Conservation (phyloP, 23 tunicate species). For the Trididemnum clinides region DNA sequence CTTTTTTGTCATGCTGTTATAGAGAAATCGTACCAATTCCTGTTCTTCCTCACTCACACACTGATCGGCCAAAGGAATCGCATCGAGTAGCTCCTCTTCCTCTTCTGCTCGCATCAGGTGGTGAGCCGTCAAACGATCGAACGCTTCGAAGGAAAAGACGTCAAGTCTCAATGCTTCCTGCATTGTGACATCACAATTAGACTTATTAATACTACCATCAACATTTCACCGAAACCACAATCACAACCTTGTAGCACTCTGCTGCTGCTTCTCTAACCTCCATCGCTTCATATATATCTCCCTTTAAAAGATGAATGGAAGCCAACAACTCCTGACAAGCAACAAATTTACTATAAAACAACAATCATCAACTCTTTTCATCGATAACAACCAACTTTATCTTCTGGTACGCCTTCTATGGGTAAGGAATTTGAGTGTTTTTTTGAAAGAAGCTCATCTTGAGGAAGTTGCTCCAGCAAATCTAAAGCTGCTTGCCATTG, state of each 20-base stretch:
- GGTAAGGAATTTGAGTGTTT: slow-evolving; percentile 16
- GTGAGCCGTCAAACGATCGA: slow-evolving; percentile 62
- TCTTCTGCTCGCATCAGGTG: slow-evolving; percentile 80
- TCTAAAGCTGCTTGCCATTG: slow-evolving; percentile 82
- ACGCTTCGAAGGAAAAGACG: slow-evolving; percentile 85
- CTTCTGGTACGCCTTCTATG: slow-evolving; percentile 70
- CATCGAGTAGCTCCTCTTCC: slow-evolving; percentile 71
- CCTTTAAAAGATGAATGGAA: slow-evolving; percentile 66
- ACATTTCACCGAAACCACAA: too few relatives aligned
- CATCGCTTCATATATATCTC: slow-evolving; percentile 83
- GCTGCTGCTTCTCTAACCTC: slow-evolving; percentile 76
- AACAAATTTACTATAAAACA: background rate
- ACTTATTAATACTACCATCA: too few relatives aligned
- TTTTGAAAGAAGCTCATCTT: slow-evolving; percentile 23
- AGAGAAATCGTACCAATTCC: slow-evolving; percentile 58
- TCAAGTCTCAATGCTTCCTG: slow-evolving; percentile 78
- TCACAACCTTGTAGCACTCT: slow-evolving; percentile 78
- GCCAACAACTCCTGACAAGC: slow-evolving; percentile 60
- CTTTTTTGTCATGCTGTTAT: slow-evolving; percentile 57
- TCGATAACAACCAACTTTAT: slow-evolving; percentile 43
- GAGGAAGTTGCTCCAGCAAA: slow-evolving; percentile 44
- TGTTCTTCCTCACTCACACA: slow-evolving; percentile 57
- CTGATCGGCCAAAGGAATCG: slow-evolving; percentile 60
- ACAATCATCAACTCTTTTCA: background rate
- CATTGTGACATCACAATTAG: too few relatives aligned